Percentiles rank a stretch among this genome's conserved stretches.
These are phyloP conservation scores for Synchiropus splendidus DNA, from an alignment of 2,113 vertebrate species.

Conservation along the genomic window DNA sequence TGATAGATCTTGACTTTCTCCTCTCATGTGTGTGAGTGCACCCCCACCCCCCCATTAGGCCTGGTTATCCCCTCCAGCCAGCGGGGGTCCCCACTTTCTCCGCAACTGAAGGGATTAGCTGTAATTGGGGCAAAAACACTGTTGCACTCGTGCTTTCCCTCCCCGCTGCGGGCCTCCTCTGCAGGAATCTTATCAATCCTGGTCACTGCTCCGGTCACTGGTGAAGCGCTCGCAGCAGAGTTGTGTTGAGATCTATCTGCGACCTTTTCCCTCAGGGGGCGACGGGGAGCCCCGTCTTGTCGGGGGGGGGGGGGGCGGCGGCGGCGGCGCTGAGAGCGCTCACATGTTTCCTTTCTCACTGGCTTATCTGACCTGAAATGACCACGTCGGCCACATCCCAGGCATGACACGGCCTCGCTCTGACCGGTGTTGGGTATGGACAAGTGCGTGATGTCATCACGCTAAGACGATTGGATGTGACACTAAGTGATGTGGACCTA, in stretches of 20 bases:
- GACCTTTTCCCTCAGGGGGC: no score
- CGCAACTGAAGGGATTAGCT: constrained; percentile 54
- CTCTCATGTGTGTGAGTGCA: background rate
- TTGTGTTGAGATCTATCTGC: no score
- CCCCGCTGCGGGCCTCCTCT: constrained; percentile 7
- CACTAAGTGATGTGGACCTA: no score
- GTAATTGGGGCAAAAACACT: constrained; percentile 52
- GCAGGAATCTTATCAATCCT: constrained; percentile 16
- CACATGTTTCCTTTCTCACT: constrained; percentile 54
- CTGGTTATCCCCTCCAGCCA: constrained; percentile 15
- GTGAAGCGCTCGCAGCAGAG: background rate
- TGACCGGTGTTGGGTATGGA: no score
- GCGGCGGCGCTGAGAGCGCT: constrained; percentile 34
- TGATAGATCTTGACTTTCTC: constrained; percentile 46
- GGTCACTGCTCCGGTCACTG: constrained; percentile 11
- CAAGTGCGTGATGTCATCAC: constrained; percentile 4
- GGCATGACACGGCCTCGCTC: no score
- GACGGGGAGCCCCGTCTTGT: no score
- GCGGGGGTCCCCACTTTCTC: constrained; percentile 44
- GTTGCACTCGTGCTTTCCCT: constrained; percentile 19
- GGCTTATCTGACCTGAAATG: constrained; percentile 49
- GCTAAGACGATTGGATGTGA: constrained; percentile 5
- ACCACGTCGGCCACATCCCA: no score
- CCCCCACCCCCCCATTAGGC: background rate
- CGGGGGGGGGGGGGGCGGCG: no score